phyloP scores from a whole-genome alignment of 2,113 vertebrate species.

The Entelurus aequoreus region DNA sequence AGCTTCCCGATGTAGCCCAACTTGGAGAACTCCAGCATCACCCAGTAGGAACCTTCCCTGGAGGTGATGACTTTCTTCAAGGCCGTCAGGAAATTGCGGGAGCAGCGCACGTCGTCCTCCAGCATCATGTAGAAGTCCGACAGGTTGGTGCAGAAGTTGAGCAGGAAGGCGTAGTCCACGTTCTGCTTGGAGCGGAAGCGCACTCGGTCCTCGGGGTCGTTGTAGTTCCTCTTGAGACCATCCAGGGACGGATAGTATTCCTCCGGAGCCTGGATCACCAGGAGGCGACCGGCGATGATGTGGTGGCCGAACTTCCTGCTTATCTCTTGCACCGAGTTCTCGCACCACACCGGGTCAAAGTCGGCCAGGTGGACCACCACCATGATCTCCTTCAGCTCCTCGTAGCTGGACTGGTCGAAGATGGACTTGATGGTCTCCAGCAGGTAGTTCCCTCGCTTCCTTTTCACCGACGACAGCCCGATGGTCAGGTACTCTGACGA shows the following conservation, averaged over 20 bases:
- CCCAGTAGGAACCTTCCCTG: conserved; percentile 93
- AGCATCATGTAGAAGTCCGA: conserved; percentile 98
- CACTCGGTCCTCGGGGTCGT: conserved; percentile 93
- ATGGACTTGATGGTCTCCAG: conserved; percentile 94
- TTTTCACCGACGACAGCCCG: conserved; percentile 90
- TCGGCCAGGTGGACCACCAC: conserved; percentile 94
- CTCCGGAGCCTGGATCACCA: conserved; percentile 93
- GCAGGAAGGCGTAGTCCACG: conserved; percentile 83
- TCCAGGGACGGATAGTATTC: conserved; percentile 90
- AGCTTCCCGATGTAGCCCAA: conserved; percentile 98
- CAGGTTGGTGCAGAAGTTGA: conserved; percentile 96
- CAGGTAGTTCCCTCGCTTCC: conserved; percentile 92
- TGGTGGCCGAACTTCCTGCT: conserved; percentile 95
- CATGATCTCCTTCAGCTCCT: conserved; percentile 92
- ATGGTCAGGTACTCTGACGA: conserved; percentile 90
- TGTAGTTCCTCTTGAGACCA: conserved; percentile 96
- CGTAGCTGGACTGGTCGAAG: conserved; percentile 98
- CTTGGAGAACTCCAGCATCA: conserved; percentile 97
- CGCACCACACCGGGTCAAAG: conserved; percentile 89
- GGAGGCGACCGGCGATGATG: conserved; percentile 89
- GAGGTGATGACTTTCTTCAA: conserved; percentile 96
- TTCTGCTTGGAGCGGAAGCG: conserved; percentile 98
- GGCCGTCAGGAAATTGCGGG: conserved; percentile 92
- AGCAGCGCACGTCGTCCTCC: conserved; percentile 94
- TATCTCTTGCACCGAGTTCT: conserved; percentile 88